Base-by-base conservation (phyloP, 2,888 invertebrate genomes). In the Eretmocerus hayati region DNA sequence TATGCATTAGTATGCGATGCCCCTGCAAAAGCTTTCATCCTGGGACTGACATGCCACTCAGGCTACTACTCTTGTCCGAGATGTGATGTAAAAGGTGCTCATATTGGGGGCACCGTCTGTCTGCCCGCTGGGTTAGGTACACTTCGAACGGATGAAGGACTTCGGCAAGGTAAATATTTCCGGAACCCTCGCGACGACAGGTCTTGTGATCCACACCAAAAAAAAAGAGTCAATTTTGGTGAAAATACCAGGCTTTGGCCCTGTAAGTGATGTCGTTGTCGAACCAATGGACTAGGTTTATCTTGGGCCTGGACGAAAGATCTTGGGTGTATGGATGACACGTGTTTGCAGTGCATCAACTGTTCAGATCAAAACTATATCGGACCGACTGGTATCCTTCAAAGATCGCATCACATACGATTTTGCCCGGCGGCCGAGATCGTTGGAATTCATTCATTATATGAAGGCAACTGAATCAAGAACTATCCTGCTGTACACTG, bases 241-340 rank as follows among this genome's bases (percentile, higher is more conserved):
- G 15, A 21, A 38, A 21, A 50, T 54, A 20, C 48, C 51, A 18
- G 33, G 48, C 35, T 54, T 57, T 33, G 52, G 48, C 23, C 42
- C 57, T 19, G 47, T 52, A 37, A 35, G 49, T 11, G 35, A 46
- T 42, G 48, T 56, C 21, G 51, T 44, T 5, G 20, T 55, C 37
- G 58, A 57, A 46, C 54, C 52, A 42, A 59, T 56, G 55, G 53
- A 51, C 37, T 42, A 50, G 32, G 42, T 54, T 22, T 53, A 52
- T 37, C 38, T 53, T 40, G 59, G 52, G 26, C 32, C 26, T n/a
- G 18, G 8, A 9, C 6, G 11, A 11, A 26, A 11, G 26, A 9
- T 26, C 8, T 26, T 26, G 11, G 6, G 6, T 6, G 11, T 26
- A 9, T 26, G 26, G 26, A 26, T 26, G 11, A n/a, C n/a, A n/a